Evolutionary conservation across 2,113 vertebrate species (phyloP), one percentile per base, ranked within the genome.

Genomic region (Gambusia holbrooki): DNA sequence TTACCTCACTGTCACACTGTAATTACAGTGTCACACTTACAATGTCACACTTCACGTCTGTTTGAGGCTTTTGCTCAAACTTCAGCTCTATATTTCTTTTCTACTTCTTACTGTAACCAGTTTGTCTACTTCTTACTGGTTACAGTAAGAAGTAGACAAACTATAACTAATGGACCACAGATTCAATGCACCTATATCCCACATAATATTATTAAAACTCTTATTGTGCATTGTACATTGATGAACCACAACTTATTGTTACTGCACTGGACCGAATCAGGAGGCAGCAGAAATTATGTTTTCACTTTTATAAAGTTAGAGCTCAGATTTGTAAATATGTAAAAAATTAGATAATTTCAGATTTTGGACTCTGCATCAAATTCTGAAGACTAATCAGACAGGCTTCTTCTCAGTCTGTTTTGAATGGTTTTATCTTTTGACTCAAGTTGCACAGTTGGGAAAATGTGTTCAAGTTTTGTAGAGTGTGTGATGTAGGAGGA

Each of bases 401-500:
- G 13, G 42, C 42, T 45, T 14, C 42, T 25, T 25, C 5, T 19
- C 48, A 25, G 19, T 25, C 48, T 54, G 48, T 54, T 54, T 54
- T 54, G 48, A 54, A 25, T 54, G 19, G 9, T 75, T 64, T 63
- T 42, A 30, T 64, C 61, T 27, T 71, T 81, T 35, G 29, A 28
- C 33, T 80, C 17, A 35, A 12, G 62, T 14, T 25, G 22, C 8
- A 69, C 5, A 11, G 35, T 15, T 29, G 15, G 42, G 74, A 40
- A 30, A 67, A 75, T 69, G 40, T 28, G 12, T 45, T 73, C 48
- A 68, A 14, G 42, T 72, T 77, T 51, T 66, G 13, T 62, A 70
- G 0, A 1, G 7, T 19, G 62, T 87, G 60, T 81, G 77, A 87
- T 74, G 71, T 54, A 51, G 71, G 60, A 78, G 62, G 77, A 63